Conservation (phyloP, 2,113 vertebrate genomes). For the Cygnus buccinator region DNA sequence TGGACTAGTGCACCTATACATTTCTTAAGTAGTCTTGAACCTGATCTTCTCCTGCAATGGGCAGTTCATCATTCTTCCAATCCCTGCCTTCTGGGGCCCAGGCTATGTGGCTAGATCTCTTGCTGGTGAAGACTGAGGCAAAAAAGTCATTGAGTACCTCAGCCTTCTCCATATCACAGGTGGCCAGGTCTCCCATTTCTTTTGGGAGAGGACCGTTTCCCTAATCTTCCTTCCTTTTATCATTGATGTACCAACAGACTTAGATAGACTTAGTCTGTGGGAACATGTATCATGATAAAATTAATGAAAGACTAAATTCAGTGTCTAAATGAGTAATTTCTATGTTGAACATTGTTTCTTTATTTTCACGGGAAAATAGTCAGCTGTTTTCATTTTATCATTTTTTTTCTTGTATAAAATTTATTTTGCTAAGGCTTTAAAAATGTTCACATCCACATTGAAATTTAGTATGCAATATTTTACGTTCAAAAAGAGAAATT, state of each 20-base stretch:
- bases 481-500: neutral
- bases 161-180: too few species aligned
- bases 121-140: too few species aligned
- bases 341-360: neutral
- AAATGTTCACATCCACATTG: neutral
- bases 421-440: neutral
- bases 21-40: too few species aligned
- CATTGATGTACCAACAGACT: neutral
- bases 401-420: neutral
- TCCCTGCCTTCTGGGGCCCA: too few species aligned
- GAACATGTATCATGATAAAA: neutral
- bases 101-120: too few species aligned
- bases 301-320: neutral
- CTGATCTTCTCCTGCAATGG: too few species aligned
- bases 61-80: too few species aligned
- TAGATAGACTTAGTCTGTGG: neutral
- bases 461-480: neutral
- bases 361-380: neutral
- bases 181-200: too few species aligned
- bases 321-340: neutral
- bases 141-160: too few species aligned
- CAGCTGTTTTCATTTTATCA: neutral
- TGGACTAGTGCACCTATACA: too few species aligned
- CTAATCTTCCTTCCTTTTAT: too few species aligned
- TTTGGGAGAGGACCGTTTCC: too few species aligned